These are phyloP conservation scores for Villa cingulata DNA, from an alignment of 2,888 invertebrate genomes.

Conservation along the genomic window DNA sequence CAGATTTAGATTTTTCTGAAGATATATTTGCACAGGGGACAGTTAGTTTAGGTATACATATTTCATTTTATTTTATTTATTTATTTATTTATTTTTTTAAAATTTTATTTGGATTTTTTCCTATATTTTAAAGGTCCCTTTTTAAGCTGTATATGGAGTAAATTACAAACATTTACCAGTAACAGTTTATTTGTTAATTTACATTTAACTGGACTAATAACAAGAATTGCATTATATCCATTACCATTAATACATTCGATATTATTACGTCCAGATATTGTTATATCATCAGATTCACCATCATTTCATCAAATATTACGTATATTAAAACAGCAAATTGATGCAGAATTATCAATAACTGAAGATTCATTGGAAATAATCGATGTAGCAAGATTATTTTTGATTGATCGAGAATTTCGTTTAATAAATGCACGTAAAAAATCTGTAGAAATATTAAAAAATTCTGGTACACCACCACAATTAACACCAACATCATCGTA, in stretches of 20 bases:
- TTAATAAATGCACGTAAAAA: constrained; percentile 55
- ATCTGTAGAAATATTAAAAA: constrained; percentile 37
- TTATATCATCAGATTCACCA: constrained; percentile 80
- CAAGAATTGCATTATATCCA: constrained; percentile 75
- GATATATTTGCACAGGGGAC: constrained; percentile 37
- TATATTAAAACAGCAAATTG: constrained; percentile 73
- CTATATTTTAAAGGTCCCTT: constrained; percentile 50
- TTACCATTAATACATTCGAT: constrained; percentile 79
- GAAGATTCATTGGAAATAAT: constrained; percentile 49
- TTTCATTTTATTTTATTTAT: too few relatives aligned
- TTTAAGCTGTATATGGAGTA: constrained; percentile 63
- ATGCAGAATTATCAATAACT: constrained; percentile 50
- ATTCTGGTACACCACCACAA: constrained; percentile 30
- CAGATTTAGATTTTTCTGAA: constrained; percentile 35
- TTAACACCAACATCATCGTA: constrained; percentile 33
- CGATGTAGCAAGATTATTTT: constrained; percentile 61
- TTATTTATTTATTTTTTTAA: not conserved
- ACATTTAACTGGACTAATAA: constrained; percentile 73
- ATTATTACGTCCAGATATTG: constrained; percentile 69
- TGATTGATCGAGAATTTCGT: constrained; percentile 66
- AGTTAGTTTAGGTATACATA: constrained; percentile 30
- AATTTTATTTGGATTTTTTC: not conserved
- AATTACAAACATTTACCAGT: constrained; percentile 68
- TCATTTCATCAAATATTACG: constrained; percentile 80
- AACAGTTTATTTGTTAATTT: constrained; percentile 77